A percentile compares a stretch with the other conserved stretches of the same genome.
phyloP scores from a whole-genome alignment of 2,113 vertebrate species.

The Trogon melanurus region DNA sequence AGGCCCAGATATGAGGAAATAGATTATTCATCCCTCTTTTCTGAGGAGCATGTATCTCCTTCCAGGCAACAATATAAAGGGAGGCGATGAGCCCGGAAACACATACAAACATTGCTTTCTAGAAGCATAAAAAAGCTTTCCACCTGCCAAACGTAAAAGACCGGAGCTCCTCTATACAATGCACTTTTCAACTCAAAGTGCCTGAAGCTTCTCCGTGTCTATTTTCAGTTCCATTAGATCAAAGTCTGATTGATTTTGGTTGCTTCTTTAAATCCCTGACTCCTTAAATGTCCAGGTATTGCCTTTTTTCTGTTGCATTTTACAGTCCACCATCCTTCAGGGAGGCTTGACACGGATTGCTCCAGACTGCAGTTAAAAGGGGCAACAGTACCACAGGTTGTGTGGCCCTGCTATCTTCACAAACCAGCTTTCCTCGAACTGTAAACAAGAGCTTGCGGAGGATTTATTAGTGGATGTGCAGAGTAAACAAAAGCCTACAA shows the following conservation, averaged over 20 bases:
- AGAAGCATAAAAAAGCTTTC: background rate
- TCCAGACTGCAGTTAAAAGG: background rate
- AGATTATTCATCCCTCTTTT: background rate
- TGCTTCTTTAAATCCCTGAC: slow-evolving; percentile 8
- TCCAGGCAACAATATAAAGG: background rate
- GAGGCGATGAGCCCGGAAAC: background rate
- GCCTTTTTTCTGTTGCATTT: slow-evolving; percentile 20
- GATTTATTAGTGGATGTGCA: slow-evolving; percentile 51
- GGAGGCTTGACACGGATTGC: background rate
- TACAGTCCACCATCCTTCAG: background rate
- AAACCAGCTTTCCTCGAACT: slow-evolving; percentile 39
- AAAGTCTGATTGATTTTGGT: background rate
- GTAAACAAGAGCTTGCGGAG: slow-evolving; percentile 52
- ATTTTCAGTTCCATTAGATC: slow-evolving; percentile 10
- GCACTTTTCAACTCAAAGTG: background rate
- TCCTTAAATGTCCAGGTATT: slow-evolving; percentile 36
- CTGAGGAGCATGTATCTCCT: background rate
- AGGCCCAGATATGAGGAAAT: slow-evolving; percentile 15
- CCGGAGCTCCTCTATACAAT: background rate
- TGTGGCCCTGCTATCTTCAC: slow-evolving; percentile 14
- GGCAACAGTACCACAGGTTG: background rate
- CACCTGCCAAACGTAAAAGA: background rate
- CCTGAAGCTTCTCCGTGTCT: background rate
- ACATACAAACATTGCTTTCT: background rate
- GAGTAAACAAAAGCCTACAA: slow-evolving; percentile 50